phyloP scores from a whole-genome alignment of 2,888 invertebrate genomes.

The Liodrosophila aerea region DNA sequence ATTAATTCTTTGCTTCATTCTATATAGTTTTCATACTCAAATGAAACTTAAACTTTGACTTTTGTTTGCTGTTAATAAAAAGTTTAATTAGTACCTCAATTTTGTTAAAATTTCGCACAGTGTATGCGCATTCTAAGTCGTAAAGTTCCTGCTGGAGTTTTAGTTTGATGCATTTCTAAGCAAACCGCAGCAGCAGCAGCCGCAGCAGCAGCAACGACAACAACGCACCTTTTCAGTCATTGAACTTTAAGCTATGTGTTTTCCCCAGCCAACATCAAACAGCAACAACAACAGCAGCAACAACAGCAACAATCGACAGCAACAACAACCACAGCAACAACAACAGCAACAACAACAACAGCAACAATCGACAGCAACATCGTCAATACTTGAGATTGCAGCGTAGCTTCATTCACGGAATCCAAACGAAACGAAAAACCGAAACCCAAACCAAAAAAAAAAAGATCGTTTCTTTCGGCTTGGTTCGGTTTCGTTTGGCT shows the following conservation, averaged over 20 bases:
- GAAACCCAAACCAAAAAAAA: constrained; percentile 8
- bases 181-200: constrained; percentile 21
- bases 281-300: constrained; percentile 10
- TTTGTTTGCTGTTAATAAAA: no score
- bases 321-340: constrained; percentile 1
- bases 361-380: constrained; percentile 1
- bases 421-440: constrained; percentile 17
- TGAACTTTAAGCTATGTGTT: constrained; percentile 75
- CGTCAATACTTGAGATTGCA: constrained; percentile 44
- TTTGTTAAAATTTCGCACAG: no score
- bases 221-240: constrained; percentile 72
- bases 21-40: no score
- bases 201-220: constrained; percentile 22
- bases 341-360: constrained; percentile 3
- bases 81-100: no score
- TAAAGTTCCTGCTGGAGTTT: constrained; percentile 36
- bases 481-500: constrained; percentile 24
- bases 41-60: no score
- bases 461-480: constrained; percentile 25
- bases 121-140: background rate
- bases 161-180: constrained; percentile 66
- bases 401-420: constrained; percentile 46
- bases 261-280: constrained; percentile 27
- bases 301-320: constrained; percentile 3
- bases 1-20: no score